Evolutionary conservation across 2,888 invertebrate genomes (phyloP).

Genomic region (Mythimna albipuncta): DNA sequence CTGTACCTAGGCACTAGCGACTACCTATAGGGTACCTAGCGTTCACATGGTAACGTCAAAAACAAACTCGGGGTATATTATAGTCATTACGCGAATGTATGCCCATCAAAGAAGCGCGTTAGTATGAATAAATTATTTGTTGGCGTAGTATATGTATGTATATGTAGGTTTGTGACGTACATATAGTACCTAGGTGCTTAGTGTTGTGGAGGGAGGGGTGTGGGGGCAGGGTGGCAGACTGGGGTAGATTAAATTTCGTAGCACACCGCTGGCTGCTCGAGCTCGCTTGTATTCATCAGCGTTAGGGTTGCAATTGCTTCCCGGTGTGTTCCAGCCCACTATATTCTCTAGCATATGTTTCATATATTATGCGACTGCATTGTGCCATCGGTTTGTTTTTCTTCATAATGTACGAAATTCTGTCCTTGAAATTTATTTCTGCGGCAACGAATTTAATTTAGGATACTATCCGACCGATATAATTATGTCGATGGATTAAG

Average conservation of each 20-base stretch:
- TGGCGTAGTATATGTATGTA: slow-evolving; percentile 34
- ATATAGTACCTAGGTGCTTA: slow-evolving; percentile 66
- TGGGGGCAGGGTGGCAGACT: slow-evolving; percentile 81
- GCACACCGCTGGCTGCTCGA: slow-evolving; percentile 81
- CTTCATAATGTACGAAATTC: background rate
- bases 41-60: slow-evolving; percentile 84
- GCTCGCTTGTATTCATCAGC: slow-evolving; percentile 86
- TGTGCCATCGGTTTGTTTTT: slow-evolving; percentile 20
- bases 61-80: slow-evolving; percentile 74
- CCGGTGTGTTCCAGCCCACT: slow-evolving; percentile 74
- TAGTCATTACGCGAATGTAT: slow-evolving; percentile 63
- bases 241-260: slow-evolving; percentile 89
- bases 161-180: slow-evolving; percentile 55
- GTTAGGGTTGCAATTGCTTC: slow-evolving; percentile 85
- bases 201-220: slow-evolving; percentile 57
- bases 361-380: slow-evolving; percentile 13
- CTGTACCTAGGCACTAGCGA: slow-evolving; percentile 78
- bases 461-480: background rate
- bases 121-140: slow-evolving; percentile 82
- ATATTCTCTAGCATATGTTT: slow-evolving; percentile 53
- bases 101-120: slow-evolving; percentile 71
- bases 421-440: background rate
- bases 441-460: background rate
- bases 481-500: background rate
- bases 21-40: slow-evolving; percentile 52